Base-by-base conservation (phyloP, 2,113 vertebrate species). In the Brachypodius melanocephalos region DNA sequence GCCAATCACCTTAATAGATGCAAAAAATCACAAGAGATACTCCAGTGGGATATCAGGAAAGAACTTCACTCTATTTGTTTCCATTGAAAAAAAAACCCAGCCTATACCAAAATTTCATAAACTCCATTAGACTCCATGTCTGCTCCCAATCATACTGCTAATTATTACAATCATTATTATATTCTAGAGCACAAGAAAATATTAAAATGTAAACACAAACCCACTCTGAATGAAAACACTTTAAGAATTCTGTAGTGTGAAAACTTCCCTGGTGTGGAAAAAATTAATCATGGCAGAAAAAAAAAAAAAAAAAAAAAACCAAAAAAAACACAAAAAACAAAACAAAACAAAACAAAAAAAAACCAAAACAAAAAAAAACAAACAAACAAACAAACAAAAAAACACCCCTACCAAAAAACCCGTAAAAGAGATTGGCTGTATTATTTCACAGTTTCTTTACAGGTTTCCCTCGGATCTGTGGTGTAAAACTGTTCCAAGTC, bases 1-100 rank as follows among this genome's bases (percentile, higher is more conserved):
- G 89, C 65, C 81, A 92, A 87, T 97, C 87, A 96, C 88, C 38
- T 93, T 93, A 97, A 97, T 80, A 91, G 83, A 76, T 89, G 85
- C 77, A 94, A 96, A 96, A 96, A 96, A 87, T 78, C 26, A 95
- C 52, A 71, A 67, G 55, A 95, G 81, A 85, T 75, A 22, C 46
- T 95, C 88, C 63, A 68, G n/a, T 48, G 76, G 19, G 21, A 90
- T 16, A 80, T 25, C 11, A 80, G 20, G 6, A 69, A 32, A 90
- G 16, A 58, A 29, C 25, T 92, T 51, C 55, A 43, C 17, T 83
- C 17, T 28, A 68, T 69, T 89, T 68, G 15, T 54, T 93, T 91
- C 61, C 49, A 55, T 9, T 21, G 17, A 78, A 88, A 86, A 58
- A 13, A 48, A 45, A 87, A 66, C 36, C 73, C 77, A 91, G n/a